Evolutionary conservation across 2,113 vertebrate genomes (phyloP).

Genomic region (Amazona vittata): DNA sequence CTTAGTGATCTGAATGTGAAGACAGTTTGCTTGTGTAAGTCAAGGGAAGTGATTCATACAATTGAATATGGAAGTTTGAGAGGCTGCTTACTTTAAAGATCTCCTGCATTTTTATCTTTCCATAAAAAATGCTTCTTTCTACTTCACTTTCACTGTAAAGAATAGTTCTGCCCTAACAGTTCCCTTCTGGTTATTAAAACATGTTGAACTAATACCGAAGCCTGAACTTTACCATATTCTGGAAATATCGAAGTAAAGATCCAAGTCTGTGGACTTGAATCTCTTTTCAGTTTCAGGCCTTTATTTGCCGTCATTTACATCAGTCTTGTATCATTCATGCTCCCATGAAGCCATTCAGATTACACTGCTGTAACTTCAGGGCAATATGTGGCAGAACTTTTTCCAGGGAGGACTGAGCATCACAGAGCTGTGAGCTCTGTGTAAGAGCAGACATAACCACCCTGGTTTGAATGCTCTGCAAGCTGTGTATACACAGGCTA

Average conservation of each 20-base stretch:
- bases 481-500: background rate
- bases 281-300: background rate
- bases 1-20: background rate
- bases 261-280: background rate
- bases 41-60: background rate
- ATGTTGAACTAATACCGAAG: background rate
- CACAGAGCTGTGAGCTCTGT: background rate
- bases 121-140: background rate
- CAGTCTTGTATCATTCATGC: background rate
- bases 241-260: background rate
- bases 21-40: background rate
- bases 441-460: background rate
- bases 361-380: background rate
- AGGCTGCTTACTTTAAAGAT: background rate
- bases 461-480: background rate
- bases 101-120: background rate
- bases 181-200: background rate
- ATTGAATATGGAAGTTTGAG: background rate
- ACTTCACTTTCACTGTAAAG: background rate
- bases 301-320: background rate
- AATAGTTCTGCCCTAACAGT: background rate
- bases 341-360: background rate
- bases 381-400: background rate
- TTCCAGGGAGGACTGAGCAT: background rate
- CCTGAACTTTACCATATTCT: background rate